A percentile compares a stretch with the other conserved stretches of the same genome.
Evolutionary conservation across 2,888 invertebrate species (phyloP).

Genomic region (Drosophila algonquin): DNA sequence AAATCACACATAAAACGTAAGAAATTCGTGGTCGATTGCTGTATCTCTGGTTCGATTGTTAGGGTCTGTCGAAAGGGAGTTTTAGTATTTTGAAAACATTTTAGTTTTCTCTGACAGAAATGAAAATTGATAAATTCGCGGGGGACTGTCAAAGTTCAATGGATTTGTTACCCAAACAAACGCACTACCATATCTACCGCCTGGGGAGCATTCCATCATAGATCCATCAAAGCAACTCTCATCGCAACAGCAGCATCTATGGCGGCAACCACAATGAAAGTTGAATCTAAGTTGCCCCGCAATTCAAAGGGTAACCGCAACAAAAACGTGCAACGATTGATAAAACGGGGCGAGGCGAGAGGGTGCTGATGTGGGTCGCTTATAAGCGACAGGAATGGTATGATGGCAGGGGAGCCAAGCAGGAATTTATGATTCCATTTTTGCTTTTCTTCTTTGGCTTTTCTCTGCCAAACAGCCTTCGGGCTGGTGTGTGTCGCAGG

Average conservation of each 20-base stretch:
- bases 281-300: constrained; percentile 15
- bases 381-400: not conserved
- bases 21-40: too few relatives aligned
- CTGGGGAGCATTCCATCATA: not conserved
- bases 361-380: constrained; percentile 55
- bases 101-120: not conserved
- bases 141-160: not conserved
- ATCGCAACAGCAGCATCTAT: constrained; percentile 12
- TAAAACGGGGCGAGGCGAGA: constrained; percentile 39
- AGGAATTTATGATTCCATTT: constrained; percentile 64
- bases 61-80: too few relatives aligned
- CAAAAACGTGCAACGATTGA: constrained; percentile 50
- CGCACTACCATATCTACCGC: not conserved
- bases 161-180: too few relatives aligned
- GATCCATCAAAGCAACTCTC: constrained; percentile 21
- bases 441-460: constrained; percentile 26
- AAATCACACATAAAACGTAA: not conserved
- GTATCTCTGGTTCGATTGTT: too few relatives aligned
- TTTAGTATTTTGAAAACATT: too few relatives aligned
- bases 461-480: constrained; percentile 32
- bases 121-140: not conserved
- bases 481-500: constrained; percentile 10
- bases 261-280: constrained; percentile 11
- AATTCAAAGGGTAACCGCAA: constrained; percentile 44
- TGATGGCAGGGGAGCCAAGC: constrained; percentile 2